Conservation (phyloP, 2,113 vertebrate species). For the Dasyprocta punctata region DNA sequence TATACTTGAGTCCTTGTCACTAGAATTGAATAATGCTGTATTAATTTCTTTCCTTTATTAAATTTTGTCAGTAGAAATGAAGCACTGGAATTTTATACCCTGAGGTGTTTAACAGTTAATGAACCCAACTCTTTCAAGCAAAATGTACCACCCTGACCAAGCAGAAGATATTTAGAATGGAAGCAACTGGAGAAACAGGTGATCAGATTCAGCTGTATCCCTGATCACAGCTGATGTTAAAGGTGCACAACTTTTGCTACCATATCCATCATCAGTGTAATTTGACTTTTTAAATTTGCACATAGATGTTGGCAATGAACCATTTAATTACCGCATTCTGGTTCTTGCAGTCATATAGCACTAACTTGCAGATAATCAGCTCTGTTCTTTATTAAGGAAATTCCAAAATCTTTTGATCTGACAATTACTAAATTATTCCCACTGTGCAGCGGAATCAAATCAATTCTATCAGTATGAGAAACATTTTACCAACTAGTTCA, state of each 20-base stretch:
- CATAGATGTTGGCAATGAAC: background rate
- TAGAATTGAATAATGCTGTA: conserved; percentile 69
- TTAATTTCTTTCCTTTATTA: conserved; percentile 78
- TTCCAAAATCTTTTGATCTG: background rate
- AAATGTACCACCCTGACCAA: background rate
- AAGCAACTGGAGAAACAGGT: background rate
- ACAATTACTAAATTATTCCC: background rate
- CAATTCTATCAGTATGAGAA: background rate
- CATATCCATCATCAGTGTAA: background rate
- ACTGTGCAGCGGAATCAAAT: background rate
- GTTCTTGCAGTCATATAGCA: background rate
- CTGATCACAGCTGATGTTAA: background rate
- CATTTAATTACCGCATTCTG: background rate
- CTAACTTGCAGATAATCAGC: background rate
- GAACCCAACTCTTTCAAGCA: background rate
- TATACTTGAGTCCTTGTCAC: conserved; percentile 63
- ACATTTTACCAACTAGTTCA: background rate
- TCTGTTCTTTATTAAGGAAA: background rate
- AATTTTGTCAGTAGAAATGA: conserved; percentile 74
- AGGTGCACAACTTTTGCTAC: background rate
- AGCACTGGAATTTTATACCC: conserved; percentile 58
- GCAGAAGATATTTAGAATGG: background rate
- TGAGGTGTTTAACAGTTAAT: conserved; percentile 57
- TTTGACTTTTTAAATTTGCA: background rate
- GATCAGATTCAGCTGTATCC: background rate